Base-by-base conservation (phyloP, 1,140 invertebrate species). In the Meloidogyne hapla region DNA sequence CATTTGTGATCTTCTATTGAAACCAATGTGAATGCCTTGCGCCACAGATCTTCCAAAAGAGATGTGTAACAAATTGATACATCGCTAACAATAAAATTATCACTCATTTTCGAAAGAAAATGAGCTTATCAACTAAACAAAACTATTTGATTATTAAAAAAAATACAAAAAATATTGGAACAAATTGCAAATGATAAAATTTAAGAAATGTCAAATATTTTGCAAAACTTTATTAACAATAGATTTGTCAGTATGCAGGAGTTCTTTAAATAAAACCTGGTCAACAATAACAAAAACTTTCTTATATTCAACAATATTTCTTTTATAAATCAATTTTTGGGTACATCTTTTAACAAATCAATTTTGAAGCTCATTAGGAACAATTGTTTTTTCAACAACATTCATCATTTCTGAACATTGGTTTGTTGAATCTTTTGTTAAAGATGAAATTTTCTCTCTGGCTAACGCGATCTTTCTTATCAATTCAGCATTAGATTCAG, bases 351-450 rank as follows among this genome's bases (percentile, higher is more conserved):
- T 33, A 33, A 33, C 33, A 33, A 33, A 56, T 45, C 18, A 15
- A 45, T 56, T n/a, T n/a, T n/a, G 6, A 56, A 21, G 48, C 48
- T 56, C 48, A 25, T 18, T 25, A 67, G 4, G 21, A n/a, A 38
- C 65, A 23, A 67, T 67, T 67, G 15, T n/a, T 25, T 67, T 42
- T n/a, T 0, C 65, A 67, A 38, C 4, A n/a, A n/a, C 64, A 12
- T 66, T 40, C 18, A 66, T 40, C 64, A 40, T 66, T 66, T 40
- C 38, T n/a, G 64, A 66, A 66, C 64, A 66, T 21, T 40, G 64
- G 4, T 28, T 18, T 23, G 64, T 3, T 12, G 64, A 33, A 5
- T 18, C 65, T n/a, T 67, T 67, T 25, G 28, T 25, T n/a, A 5
- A 23, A 18, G 65, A 42, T 9, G 28, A 42, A 33, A 18, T 8